Percentiles rank a stretch among this genome's conserved stretches.
phyloP scores from a whole-genome alignment of 2,888 invertebrate genomes.

The Chymomyza fuscimana region DNA sequence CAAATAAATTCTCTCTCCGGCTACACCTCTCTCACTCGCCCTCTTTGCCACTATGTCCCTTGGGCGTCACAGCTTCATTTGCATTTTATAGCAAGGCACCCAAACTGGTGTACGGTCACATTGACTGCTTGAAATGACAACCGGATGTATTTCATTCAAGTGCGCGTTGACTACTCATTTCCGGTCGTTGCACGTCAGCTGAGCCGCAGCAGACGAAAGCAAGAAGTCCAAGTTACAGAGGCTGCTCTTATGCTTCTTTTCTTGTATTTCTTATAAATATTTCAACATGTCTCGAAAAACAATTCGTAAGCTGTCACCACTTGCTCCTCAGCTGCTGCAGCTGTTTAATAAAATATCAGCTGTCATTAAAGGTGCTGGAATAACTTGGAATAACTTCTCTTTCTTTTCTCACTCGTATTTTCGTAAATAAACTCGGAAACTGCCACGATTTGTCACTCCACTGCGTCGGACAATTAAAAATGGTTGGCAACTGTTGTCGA shows the following conservation, averaged over 20 bases:
- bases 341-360: constrained; percentile 66
- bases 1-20: constrained; percentile 8
- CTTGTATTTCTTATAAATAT: constrained; percentile 49
- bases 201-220: background rate
- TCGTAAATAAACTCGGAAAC: constrained; percentile 14
- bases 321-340: constrained; percentile 43
- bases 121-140: constrained; percentile 46
- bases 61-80: constrained; percentile 44
- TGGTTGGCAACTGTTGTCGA: constrained; percentile 43
- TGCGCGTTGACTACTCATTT: constrained; percentile 35
- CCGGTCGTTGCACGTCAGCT: background rate
- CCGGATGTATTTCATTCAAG: constrained; percentile 66
- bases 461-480: constrained; percentile 71
- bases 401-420: background rate
- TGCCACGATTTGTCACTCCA: constrained; percentile 62
- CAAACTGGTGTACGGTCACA: background rate
- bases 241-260: background rate
- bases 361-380: constrained; percentile 54
- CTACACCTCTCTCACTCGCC: background rate
- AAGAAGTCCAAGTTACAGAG: background rate
- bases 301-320: constrained; percentile 41
- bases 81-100: constrained; percentile 56
- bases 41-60: background rate
- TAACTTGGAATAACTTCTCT: background rate
- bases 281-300: constrained; percentile 53